Evolutionary conservation across 1,140 invertebrate species (phyloP), one percentile per base, ranked within the genome.

Genomic region (Orchesella cincta): DNA sequence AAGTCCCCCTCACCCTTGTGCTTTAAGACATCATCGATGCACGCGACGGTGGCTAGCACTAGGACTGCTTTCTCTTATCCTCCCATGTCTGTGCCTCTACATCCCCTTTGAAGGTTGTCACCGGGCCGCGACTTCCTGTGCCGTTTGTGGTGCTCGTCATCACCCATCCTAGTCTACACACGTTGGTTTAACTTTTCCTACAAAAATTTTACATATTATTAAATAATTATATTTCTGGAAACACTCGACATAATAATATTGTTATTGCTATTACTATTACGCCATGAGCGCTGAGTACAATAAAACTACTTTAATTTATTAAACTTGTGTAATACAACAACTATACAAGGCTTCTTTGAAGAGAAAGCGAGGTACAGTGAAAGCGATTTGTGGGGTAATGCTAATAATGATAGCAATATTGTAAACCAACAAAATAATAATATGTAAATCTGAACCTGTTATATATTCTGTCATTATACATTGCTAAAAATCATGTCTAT

Each of bases 61-160:
- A 81, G 91, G 93, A 20, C 86, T 97, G 75, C 89, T 97, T 51
- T 95, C 93, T 51, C 85, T 97, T 74, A 86, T 97, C 82, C 91
- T 97, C 83, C 96, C 95, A 76, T 97, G 96, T 86, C 89, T 98
- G 76, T 97, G 94, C 90, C 94, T 94, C 86, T 97, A 97, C 87
- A 90, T 93, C 82, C 95, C 93, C 51, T 88, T 96, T 28, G 90
- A 91, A 79, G 91, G 92, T 78, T 92, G 93, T 83, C 95, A 97
- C 86, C 89, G 89, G 31, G 73, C 75, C 1, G 80, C 76, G 23
- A 79, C 76, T 74, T 46, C 76, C 28, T 81, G 80, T 57, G 67
- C 39, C 35, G 31, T 81, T 31, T 81, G 80, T 67, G 80, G 80
- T 33, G 76, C 80, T 34, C 51, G 78, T 39, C 80, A 81, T 76